phyloP scores from a whole-genome alignment of 2,113 vertebrate genomes.

The Sylvia atricapilla region DNA sequence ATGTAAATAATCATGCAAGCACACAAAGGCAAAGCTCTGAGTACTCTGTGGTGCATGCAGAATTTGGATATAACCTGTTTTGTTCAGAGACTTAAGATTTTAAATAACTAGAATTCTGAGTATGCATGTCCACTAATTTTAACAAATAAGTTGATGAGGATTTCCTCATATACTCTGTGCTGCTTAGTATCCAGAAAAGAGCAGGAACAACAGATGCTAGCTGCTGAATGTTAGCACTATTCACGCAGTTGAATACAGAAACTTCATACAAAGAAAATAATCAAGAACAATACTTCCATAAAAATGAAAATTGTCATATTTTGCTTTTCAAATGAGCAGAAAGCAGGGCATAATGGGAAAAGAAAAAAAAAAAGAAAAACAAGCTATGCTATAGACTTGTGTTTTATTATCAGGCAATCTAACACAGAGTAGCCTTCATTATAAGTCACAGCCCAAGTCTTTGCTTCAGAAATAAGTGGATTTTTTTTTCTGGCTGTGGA shows the following conservation, averaged over 20 bases:
- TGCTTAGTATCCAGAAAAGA: neutral
- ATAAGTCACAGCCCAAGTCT: neutral
- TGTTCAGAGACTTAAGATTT: neutral
- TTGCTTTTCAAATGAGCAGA: neutral
- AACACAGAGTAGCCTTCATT: neutral
- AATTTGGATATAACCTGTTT: neutral
- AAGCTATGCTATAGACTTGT: neutral
- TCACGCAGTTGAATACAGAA: neutral
- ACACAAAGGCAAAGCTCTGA: neutral
- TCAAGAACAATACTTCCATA: neutral
- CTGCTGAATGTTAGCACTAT: neutral
- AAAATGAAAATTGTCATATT: neutral
- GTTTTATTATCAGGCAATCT: neutral
- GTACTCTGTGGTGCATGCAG: neutral
- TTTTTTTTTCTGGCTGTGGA: neutral
- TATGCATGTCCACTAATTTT: neutral
- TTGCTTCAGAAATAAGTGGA: neutral
- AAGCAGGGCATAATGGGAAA: neutral
- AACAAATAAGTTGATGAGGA: neutral
- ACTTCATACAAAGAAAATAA: neutral
- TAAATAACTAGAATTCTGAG: neutral
- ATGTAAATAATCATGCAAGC: neutral
- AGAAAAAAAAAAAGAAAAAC: neutral
- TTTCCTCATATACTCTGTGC: neutral
- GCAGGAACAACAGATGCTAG: neutral